A percentile compares a stretch with the other conserved stretches of the same genome.
Conservation (phyloP, 2,888 invertebrate species). For the Trichacis sp. region DNA sequence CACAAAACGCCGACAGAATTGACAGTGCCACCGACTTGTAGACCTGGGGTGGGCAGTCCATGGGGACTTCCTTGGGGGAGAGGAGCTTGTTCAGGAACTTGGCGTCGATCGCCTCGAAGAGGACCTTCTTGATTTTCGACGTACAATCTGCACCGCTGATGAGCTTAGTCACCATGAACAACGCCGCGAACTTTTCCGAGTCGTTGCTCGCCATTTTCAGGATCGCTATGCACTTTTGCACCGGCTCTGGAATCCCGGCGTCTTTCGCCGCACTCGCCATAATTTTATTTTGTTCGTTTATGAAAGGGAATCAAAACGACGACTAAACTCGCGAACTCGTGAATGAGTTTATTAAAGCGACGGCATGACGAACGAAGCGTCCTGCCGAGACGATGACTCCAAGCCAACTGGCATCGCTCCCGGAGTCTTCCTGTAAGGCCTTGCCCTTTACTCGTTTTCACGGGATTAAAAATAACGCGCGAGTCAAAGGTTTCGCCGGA, state of each 20-base stretch:
- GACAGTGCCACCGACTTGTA: constrained; percentile 93
- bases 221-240: constrained; percentile 86
- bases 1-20: constrained; percentile 85
- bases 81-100: constrained; percentile 86
- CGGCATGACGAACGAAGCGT: constrained; percentile 26
- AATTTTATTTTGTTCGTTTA: no score
- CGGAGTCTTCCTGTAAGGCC: constrained; percentile 56
- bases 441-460: constrained; percentile 61
- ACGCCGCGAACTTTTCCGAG: constrained; percentile 91
- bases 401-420: constrained; percentile 61
- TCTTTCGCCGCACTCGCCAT: constrained; percentile 31
- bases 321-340: constrained; percentile 8
- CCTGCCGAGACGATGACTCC: constrained; percentile 40
- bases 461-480: no score
- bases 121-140: constrained; percentile 78
- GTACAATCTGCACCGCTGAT: constrained; percentile 87
- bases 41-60: constrained; percentile 89
- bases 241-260: constrained; percentile 78
- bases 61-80: constrained; percentile 81
- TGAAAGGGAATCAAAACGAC: constrained; percentile 10
- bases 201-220: constrained; percentile 85
- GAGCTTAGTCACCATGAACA: constrained; percentile 92
- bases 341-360: constrained; percentile 27
- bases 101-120: constrained; percentile 92
- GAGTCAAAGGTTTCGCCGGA: no score